Conservation (phyloP, 2,888 invertebrate species). For the Melitaea athalia region DNA sequence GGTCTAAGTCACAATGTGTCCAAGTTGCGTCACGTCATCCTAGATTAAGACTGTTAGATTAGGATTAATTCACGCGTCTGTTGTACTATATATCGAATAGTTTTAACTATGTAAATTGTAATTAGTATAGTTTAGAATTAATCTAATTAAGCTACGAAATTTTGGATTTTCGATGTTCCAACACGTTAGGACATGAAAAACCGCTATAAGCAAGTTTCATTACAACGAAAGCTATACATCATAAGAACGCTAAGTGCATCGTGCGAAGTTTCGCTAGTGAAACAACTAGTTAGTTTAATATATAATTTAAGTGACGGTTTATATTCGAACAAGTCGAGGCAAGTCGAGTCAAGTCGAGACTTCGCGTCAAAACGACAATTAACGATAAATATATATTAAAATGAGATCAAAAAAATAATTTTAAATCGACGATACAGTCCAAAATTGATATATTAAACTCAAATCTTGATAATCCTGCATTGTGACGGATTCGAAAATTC, state of each 20-base stretch:
- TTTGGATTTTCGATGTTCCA: not conserved
- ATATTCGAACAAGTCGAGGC: not conserved
- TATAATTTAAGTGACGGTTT: not conserved
- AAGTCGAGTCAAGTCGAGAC: not conserved
- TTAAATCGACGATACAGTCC: not conserved
- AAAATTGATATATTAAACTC: not conserved
- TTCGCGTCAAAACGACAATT: not conserved
- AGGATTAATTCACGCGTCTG: not conserved
- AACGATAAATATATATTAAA: not conserved
- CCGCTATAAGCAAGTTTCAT: not conserved
- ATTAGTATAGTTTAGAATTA: not conserved
- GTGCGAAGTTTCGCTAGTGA: not conserved
- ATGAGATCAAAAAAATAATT: not conserved
- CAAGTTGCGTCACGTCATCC: not conserved
- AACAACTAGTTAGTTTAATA: not conserved
- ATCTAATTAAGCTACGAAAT: not conserved
- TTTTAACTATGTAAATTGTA: not conserved
- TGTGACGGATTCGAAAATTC: not conserved
- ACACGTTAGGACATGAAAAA: not conserved
- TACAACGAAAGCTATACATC: conserved; percentile 5
- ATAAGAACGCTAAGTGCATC: not conserved
- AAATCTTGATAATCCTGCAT: not conserved
- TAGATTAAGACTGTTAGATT: not conserved
- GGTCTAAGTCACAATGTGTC: not conserved
- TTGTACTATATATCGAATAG: not conserved